A percentile compares a stretch with the other conserved stretches of the same genome.
phyloP scores from a whole-genome alignment of 1,140 invertebrate species.

The Lasaia peninsularis region DNA sequence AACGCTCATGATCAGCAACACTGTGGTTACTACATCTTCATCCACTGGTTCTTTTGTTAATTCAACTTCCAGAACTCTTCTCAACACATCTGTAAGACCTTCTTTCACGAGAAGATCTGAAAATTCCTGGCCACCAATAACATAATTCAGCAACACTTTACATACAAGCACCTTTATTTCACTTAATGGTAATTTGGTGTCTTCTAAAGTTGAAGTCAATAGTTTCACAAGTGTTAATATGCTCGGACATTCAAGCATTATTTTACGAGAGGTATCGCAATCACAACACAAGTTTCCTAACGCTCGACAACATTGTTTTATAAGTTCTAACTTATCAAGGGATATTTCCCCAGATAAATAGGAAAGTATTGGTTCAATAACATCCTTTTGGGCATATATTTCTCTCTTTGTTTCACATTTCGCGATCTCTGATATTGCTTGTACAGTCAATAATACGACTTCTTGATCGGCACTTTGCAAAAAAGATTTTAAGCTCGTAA shows the following conservation, averaged over 20 bases:
- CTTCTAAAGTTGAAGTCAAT: slow-evolving; percentile 48
- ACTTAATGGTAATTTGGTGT: slow-evolving; percentile 31
- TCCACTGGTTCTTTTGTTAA: slow-evolving; percentile 50
- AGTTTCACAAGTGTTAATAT: slow-evolving; percentile 75
- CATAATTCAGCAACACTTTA: slow-evolving; percentile 87
- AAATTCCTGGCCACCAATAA: slow-evolving; percentile 84
- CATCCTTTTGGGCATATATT: slow-evolving; percentile 79
- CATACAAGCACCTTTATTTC: slow-evolving; percentile 64
- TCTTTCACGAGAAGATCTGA: slow-evolving; percentile 82
- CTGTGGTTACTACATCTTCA: slow-evolving; percentile 78
- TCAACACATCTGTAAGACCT: slow-evolving; percentile 80
- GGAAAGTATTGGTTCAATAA: slow-evolving; percentile 79
- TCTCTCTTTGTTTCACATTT: slow-evolving; percentile 83
- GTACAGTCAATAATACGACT: slow-evolving; percentile 70
- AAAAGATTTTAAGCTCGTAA: slow-evolving; percentile 52
- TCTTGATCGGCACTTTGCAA: slow-evolving; percentile 49
- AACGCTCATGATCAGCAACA: slow-evolving; percentile 84
- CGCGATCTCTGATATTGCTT: slow-evolving; percentile 84
- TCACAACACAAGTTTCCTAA: slow-evolving; percentile 93
- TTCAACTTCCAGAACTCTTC: slow-evolving; percentile 66
- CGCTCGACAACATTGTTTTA: slow-evolving; percentile 86
- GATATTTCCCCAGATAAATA: slow-evolving; percentile 65
- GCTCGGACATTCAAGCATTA: slow-evolving; percentile 81
- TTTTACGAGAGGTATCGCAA: slow-evolving; percentile 84
- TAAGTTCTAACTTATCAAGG: slow-evolving; percentile 73